Percentiles rank a stretch among this genome's conserved stretches.
Conservation (phyloP, 2,888 invertebrate genomes). For the Drosophila fungiperda region DNA sequence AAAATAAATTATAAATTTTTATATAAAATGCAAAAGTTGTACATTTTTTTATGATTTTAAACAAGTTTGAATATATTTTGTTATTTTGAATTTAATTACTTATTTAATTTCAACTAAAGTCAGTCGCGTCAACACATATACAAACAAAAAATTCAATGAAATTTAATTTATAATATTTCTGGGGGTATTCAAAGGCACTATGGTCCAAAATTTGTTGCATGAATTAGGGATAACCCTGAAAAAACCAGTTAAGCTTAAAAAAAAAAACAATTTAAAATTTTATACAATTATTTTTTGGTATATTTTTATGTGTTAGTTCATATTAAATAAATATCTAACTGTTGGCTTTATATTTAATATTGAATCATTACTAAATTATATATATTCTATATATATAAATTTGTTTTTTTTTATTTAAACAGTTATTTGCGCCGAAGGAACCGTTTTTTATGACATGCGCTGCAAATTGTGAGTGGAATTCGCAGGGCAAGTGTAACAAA, state of each 20-base stretch:
- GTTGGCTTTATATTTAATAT: background rate
- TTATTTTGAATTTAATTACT: no score
- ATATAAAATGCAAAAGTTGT: background rate
- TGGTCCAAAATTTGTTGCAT: no score
- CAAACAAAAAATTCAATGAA: no score
- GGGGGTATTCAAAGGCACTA: no score
- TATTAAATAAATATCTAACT: background rate
- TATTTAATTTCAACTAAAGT: no score
- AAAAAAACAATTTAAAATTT: no score
- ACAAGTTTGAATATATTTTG: no score
- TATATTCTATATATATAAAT: background rate
- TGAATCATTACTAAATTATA: background rate
- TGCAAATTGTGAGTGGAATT: conserved; percentile 1
- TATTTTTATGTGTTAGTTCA: background rate
- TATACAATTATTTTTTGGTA: background rate
- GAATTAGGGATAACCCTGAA: no score
- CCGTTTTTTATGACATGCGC: conserved; percentile 37
- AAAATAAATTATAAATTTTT: background rate
- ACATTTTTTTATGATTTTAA: no score
- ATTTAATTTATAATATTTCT: no score
- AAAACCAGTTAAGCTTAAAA: no score
- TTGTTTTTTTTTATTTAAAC: background rate
- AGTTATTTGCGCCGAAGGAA: background rate
- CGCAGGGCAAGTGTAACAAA: conserved; percentile 62
- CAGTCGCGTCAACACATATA: no score